Base-by-base conservation (phyloP, 1,140 invertebrate species). In the Antheraea mylitta region DNA sequence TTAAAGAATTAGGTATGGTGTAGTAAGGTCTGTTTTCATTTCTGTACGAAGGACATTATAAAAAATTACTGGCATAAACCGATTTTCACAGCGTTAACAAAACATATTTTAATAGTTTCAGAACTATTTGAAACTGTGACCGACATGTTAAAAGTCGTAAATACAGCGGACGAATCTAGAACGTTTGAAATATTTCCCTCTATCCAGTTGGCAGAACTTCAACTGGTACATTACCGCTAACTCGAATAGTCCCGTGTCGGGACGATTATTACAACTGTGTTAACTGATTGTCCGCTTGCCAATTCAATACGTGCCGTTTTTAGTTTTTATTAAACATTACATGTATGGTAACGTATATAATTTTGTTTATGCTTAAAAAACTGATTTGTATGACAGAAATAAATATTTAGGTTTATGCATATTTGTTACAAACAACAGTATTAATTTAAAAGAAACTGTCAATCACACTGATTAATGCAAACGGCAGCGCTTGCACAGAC, bases 221-320 rank as follows among this genome's bases (percentile, higher is more conserved):
- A 53, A 53, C 45, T 53, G 45, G 10, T 16, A 53, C 45, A 53
- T 53, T 53, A 53, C 45, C 45, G 6, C 45, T 53, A 53, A 53
- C 13, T 16, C 45, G 45, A 53, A 53, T 13, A 53, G 45, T 13
- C 45, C 45, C 45, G 45, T 53, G 45, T 13, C 45, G 11, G 45
- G 45, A 53, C 45, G 45, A 53, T 53, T 53, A 53, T 53, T 53
- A 53, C 45, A 53, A 53, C 45, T 53, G 45, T 53, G 45, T 53
- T 53, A 53, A 53, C 45, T 53, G 45, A 53, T 53, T 13, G 45
- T 53, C 16, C 45, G 16, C 45, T 53, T 53, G 45, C 45, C 45
- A 53, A 53, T 53, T 53, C 45, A 16, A 16, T 53, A 53, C 45
- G 45, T 10, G 45, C 45, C 45, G 45, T 53, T 53, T 53, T 53